Conservation (phyloP, 2,797 vertebrate genomes). For the Muraenolepis orangiensis region DNA sequence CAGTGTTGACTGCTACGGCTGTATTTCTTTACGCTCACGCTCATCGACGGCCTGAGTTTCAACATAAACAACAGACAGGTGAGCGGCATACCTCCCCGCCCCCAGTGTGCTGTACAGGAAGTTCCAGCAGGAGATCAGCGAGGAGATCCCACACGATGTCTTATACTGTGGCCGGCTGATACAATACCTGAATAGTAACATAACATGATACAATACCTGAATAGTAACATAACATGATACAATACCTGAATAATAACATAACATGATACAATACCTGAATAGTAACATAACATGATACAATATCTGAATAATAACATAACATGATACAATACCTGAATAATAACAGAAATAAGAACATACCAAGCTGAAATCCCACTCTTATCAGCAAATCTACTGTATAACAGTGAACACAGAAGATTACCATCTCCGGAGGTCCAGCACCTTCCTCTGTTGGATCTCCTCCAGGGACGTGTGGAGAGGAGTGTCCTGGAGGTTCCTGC, state of each 20-base stretch:
- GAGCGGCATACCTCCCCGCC: slow-evolving; percentile 84
- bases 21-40: too few relatives aligned
- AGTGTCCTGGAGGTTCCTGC: slow-evolving; percentile 82
- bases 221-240: background rate
- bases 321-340: background rate
- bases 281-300: slow-evolving; percentile 75
- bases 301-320: slow-evolving; percentile 77
- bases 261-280: background rate
- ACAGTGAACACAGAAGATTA: slow-evolving; percentile 50
- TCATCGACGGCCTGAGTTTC: background rate
- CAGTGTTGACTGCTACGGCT: too few relatives aligned
- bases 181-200: slow-evolving; percentile 83
- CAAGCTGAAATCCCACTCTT: too few relatives aligned
- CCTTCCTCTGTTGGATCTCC: slow-evolving; percentile 94
- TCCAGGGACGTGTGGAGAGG: slow-evolving; percentile 79
- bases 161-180: slow-evolving; percentile 98
- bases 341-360: background rate
- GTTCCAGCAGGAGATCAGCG: slow-evolving; percentile 96
- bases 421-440: slow-evolving; percentile 94
- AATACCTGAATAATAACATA: background rate
- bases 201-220: background rate
- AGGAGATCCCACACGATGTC: slow-evolving; percentile 98
- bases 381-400: too few relatives aligned
- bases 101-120: slow-evolving; percentile 95
- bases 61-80: background rate